Conservation (phyloP, 1,140 invertebrate species). For the Acromyrmex charruanus region DNA sequence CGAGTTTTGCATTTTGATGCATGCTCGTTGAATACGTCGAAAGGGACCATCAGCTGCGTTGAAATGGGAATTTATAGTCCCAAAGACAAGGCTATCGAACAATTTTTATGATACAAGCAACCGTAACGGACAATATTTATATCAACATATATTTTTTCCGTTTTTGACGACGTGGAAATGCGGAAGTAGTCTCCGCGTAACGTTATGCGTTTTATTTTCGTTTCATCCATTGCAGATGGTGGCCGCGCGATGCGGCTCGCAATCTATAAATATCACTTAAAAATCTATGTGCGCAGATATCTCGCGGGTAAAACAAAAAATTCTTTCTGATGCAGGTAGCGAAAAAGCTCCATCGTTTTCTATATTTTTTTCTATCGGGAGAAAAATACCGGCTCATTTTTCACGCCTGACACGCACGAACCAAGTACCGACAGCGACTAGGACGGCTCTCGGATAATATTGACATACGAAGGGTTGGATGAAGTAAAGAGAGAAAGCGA, state of each 20-base stretch:
- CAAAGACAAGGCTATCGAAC: not conserved
- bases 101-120: slow-evolving; percentile 22
- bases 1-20: not conserved
- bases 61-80: not conserved
- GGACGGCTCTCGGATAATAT: slow-evolving; percentile 55
- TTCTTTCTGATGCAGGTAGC: not conserved
- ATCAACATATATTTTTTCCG: not conserved
- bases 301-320: slow-evolving; percentile 20
- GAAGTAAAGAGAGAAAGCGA: not conserved
- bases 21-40: slow-evolving; percentile 10
- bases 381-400: slow-evolving; percentile 55
- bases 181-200: not conserved
- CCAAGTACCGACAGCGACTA: slow-evolving; percentile 49
- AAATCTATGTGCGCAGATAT: slow-evolving; percentile 31
- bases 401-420: slow-evolving; percentile 39
- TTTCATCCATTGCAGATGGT: not conserved
- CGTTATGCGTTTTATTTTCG: not conserved
- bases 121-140: not conserved
- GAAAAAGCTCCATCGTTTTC: slow-evolving; percentile 20
- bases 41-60: not conserved
- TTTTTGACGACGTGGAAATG: slow-evolving; percentile 9
- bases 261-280: slow-evolving; percentile 58
- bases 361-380: slow-evolving; percentile 17
- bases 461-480: slow-evolving; percentile 52
- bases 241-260: not conserved